Conservation (phyloP, 1,140 invertebrate species). For the Sweltsa coloradensis region DNA sequence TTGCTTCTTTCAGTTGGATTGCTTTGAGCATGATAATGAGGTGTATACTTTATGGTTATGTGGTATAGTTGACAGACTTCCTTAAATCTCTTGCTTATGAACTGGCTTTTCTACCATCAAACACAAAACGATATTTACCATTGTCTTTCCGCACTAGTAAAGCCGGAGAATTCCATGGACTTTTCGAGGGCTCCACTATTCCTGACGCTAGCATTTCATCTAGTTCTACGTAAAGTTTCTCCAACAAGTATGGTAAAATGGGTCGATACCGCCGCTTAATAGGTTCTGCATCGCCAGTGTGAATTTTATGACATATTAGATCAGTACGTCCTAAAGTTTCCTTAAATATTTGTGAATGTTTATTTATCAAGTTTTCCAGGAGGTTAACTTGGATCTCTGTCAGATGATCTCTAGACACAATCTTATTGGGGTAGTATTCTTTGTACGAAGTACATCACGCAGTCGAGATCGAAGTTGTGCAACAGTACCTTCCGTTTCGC, state of each 20-base stretch:
- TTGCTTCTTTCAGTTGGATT: no score
- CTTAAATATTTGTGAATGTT: background rate
- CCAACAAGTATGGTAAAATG: slow-evolving; percentile 17
- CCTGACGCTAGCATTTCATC: slow-evolving; percentile 22
- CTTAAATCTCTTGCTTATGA: no score
- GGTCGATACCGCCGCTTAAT: slow-evolving; percentile 20
- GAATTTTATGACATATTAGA: slow-evolving; percentile 20
- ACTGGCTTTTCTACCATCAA: no score
- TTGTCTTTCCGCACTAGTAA: slow-evolving; percentile 24
- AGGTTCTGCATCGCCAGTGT: slow-evolving; percentile 17
- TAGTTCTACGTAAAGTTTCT: slow-evolving; percentile 17
- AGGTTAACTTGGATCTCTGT: background rate
- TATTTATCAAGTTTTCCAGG: background rate
- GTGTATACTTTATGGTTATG: no score
- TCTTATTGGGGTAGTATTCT: no score
- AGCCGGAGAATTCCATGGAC: slow-evolving; percentile 25
- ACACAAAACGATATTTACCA: no score
- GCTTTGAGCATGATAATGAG: no score
- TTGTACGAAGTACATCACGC: no score
- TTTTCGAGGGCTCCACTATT: slow-evolving; percentile 25
- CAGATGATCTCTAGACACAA: background rate
- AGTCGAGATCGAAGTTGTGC: no score
- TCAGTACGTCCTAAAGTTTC: slow-evolving; percentile 18
- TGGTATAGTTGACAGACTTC: no score
- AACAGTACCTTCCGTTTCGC: no score